Conservation (phyloP, 2,888 invertebrate species). For the Hypomecis atomaria region DNA sequence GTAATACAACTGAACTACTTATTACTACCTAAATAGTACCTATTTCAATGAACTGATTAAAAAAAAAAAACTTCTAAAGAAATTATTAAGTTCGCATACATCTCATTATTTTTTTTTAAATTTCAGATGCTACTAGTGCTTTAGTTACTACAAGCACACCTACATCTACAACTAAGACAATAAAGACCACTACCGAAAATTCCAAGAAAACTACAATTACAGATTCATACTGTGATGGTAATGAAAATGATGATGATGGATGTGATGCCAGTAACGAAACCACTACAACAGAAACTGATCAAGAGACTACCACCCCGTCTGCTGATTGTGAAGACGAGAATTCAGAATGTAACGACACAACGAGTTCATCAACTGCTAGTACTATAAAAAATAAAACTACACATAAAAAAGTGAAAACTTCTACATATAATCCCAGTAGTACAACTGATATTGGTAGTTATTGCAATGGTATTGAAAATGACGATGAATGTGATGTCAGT, state of each 20-base stretch:
- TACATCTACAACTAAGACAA: too few species aligned
- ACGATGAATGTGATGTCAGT: background rate
- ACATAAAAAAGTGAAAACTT: background rate
- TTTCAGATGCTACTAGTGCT: too few species aligned
- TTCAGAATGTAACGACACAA: background rate
- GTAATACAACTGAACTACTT: conserved; percentile 9
- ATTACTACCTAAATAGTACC: too few species aligned
- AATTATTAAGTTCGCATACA: too few species aligned
- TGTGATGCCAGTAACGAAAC: background rate
- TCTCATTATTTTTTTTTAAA: too few species aligned
- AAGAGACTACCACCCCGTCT: too few species aligned
- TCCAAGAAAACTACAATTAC: background rate
- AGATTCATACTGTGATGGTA: too few species aligned
- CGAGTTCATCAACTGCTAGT: too few species aligned
- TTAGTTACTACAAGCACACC: too few species aligned
- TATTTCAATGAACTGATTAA: too few species aligned
- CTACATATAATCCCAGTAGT: background rate
- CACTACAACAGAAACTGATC: background rate
- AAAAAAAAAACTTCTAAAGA: too few species aligned
- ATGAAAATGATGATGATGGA: background rate
- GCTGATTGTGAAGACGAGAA: background rate
- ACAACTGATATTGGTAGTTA: background rate
- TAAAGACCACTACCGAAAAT: too few species aligned
- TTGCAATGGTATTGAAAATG: background rate
- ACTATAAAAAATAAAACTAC: background rate